phyloP scores from a whole-genome alignment of 2,113 vertebrate genomes.

The Procapra przewalskii region DNA sequence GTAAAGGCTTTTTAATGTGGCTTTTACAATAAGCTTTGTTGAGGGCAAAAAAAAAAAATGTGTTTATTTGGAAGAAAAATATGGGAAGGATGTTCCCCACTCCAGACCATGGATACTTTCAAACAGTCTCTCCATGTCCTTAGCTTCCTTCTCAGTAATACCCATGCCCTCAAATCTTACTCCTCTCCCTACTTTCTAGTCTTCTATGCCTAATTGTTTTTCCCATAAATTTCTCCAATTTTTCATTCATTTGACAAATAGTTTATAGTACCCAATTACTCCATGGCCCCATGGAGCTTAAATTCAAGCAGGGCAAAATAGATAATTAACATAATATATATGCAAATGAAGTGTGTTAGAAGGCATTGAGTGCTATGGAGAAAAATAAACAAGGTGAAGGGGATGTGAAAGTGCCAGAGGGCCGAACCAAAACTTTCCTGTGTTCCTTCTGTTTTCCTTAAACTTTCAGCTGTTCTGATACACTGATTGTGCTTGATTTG shows the following conservation, averaged over 20 bases:
- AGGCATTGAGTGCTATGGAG: background rate
- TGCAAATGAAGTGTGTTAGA: background rate
- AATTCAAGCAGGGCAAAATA: conserved; percentile 9
- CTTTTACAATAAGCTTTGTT: background rate
- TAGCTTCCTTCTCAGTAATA: background rate
- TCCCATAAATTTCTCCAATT: background rate
- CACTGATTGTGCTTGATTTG: background rate
- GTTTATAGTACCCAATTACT: background rate
- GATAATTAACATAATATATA: conserved; percentile 8
- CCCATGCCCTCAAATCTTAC: background rate
- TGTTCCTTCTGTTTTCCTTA: background rate
- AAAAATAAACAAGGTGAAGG: background rate
- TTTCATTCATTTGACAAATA: background rate
- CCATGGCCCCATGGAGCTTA: background rate
- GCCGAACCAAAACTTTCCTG: background rate
- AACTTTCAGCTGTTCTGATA: background rate
- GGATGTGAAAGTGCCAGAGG: background rate
- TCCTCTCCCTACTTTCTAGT: background rate
- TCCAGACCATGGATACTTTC: background rate
- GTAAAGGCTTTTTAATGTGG: background rate
- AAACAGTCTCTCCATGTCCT: background rate
- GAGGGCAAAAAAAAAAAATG: background rate
- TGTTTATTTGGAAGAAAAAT: conserved; percentile 1
- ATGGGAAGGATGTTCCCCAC: background rate
- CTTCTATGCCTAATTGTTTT: background rate